These are phyloP conservation scores for Neoniphon sammara DNA, from an alignment of 2,797 vertebrate species.

Conservation along the genomic window DNA sequence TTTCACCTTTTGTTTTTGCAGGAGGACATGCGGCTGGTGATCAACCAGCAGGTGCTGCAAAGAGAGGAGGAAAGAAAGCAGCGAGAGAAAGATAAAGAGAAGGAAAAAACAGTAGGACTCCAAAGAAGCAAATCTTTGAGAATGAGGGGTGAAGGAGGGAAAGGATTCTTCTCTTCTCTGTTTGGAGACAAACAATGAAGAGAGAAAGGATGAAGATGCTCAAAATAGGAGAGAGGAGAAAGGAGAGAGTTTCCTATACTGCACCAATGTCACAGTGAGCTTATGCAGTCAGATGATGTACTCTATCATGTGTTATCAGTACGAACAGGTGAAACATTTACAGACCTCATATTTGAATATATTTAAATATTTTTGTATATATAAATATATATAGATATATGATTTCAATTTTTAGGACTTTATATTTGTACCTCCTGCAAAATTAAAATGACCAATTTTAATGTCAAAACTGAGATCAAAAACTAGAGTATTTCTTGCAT, in stretches of 20 bases:
- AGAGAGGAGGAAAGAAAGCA: constrained; percentile 72
- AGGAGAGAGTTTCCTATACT: background rate
- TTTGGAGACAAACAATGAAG: constrained; percentile 77
- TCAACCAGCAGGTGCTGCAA: constrained; percentile 82
- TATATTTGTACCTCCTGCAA: constrained; percentile 49
- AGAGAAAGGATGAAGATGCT: background rate
- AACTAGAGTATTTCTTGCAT: no score
- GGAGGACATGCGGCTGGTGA: constrained; percentile 87
- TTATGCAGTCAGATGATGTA: constrained; percentile 22
- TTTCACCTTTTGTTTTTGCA: constrained; percentile 44
- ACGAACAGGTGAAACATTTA: constrained; percentile 58
- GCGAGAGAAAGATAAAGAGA: constrained; percentile 44
- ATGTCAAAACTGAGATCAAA: no score
- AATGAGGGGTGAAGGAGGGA: constrained; percentile 78
- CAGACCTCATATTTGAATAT: constrained; percentile 54
- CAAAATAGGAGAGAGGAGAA: background rate
- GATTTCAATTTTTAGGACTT: constrained; percentile 45
- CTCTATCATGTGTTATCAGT: background rate
- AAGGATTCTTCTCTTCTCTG: constrained; percentile 82
- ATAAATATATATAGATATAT: constrained; percentile 51
- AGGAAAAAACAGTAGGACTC: constrained; percentile 49
- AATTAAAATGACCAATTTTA: background rate
- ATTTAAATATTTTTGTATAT: constrained; percentile 40
- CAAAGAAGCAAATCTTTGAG: constrained; percentile 82
- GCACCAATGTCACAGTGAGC: background rate